phyloP scores from a whole-genome alignment of 2,113 vertebrate genomes.

The Tiliqua scincoides region DNA sequence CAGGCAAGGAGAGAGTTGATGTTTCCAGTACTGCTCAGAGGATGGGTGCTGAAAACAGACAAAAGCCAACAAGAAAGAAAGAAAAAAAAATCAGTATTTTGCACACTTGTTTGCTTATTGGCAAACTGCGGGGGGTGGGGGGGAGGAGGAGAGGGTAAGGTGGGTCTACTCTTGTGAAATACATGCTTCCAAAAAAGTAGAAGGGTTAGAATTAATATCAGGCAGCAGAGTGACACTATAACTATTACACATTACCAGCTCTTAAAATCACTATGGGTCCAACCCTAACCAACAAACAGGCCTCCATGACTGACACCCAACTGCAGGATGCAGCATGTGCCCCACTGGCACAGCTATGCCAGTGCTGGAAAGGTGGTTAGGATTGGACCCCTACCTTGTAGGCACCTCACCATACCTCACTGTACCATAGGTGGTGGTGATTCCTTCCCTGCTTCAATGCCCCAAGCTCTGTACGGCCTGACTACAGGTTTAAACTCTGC shows the following conservation, averaged over 20 bases:
- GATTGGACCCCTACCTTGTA: too few species aligned
- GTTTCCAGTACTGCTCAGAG: not conserved
- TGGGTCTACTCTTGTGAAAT: not conserved
- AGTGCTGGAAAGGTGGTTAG: too few species aligned
- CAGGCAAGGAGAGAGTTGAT: not conserved
- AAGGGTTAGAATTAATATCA: not conserved
- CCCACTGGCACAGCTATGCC: too few species aligned
- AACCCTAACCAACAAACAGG: too few species aligned
- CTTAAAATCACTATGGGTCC: too few species aligned
- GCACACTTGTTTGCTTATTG: not conserved
- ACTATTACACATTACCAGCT: too few species aligned
- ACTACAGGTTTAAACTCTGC: not conserved
- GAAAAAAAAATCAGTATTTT: not conserved
- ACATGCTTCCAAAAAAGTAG: not conserved
- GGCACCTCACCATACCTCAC: too few species aligned
- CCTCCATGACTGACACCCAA: too few species aligned
- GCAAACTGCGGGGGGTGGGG: too few species aligned
- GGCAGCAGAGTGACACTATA: not conserved
- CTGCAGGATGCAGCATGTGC: too few species aligned
- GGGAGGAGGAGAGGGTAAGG: not conserved
- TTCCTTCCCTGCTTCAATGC: too few species aligned
- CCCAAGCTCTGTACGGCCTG: not conserved
- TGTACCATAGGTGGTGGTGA: too few species aligned
- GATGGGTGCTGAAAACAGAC: conserved; percentile 6
- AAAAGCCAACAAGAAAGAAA: not conserved